Percentiles rank a stretch among this genome's conserved stretches.
phyloP scores from a whole-genome alignment of 2,888 invertebrate species.

The Lepidochrysops patricia region DNA sequence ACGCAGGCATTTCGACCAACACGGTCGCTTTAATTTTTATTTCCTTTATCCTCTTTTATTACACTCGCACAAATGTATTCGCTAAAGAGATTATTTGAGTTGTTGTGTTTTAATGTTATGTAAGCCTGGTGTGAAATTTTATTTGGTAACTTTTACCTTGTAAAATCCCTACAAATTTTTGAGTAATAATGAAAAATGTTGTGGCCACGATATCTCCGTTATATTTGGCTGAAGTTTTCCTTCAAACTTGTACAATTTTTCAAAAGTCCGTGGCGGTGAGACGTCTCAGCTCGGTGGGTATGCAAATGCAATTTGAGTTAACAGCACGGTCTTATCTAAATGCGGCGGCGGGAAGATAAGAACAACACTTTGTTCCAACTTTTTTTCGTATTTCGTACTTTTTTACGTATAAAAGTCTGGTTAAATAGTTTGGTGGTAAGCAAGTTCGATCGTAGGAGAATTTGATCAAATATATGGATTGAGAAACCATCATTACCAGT shows the following conservation, averaged over 20 bases:
- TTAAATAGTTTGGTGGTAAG: no score
- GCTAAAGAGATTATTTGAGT: background rate
- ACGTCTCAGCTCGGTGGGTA: constrained; percentile 30
- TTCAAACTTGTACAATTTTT: constrained; percentile 25
- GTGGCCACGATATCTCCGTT: background rate
- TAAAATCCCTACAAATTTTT: no score
- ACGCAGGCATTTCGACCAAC: background rate
- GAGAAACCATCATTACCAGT: no score
- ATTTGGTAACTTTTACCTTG: background rate
- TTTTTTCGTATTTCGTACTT: no score
- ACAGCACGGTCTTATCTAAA: constrained; percentile 40
- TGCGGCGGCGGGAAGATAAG: constrained; percentile 22
- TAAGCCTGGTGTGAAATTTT: background rate
- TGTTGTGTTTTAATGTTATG: background rate
- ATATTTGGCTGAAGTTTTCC: background rate
- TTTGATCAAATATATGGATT: no score
- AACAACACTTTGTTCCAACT: constrained; percentile 5
- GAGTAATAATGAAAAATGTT: background rate
- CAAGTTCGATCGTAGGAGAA: no score
- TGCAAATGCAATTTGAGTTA: constrained; percentile 68
- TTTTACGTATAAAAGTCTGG: no score
- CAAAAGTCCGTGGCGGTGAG: background rate
- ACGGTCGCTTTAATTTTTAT: constrained; percentile 6
- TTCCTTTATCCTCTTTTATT: background rate
- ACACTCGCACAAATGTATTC: background rate